A percentile compares a stretch with the other conserved stretches of the same genome.
These are phyloP conservation scores for Monomorium pharaonis DNA, from an alignment of 1,140 invertebrate species.

Conservation along the genomic window DNA sequence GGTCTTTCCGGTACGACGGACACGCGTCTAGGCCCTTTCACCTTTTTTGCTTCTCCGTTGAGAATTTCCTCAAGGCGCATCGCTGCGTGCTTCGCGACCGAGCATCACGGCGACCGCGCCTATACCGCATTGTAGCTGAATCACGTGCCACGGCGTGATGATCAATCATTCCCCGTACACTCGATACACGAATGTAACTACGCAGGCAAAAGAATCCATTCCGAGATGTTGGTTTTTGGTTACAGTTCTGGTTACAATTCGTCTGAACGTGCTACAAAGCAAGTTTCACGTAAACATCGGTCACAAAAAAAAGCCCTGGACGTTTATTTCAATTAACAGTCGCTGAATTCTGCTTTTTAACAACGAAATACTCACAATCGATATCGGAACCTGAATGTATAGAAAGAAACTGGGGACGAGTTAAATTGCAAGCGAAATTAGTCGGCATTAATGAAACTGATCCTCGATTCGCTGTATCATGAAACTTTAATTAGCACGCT, in stretches of 20 bases:
- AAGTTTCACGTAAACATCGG: neutral
- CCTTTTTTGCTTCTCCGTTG: conserved; percentile 3
- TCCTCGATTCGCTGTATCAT: neutral
- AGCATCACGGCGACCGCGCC: conserved; percentile 23
- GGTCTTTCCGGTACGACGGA: neutral
- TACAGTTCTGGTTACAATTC: neutral
- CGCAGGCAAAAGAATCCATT: neutral
- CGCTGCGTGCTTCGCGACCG: conserved; percentile 20
- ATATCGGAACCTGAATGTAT: no score
- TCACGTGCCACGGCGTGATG: conserved; percentile 36
- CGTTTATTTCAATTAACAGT: neutral
- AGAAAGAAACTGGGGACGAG: neutral
- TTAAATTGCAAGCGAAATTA: neutral
- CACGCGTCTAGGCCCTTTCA: neutral
- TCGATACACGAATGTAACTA: neutral
- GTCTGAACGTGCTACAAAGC: neutral
- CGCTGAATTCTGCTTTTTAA: neutral
- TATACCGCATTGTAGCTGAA: conserved; percentile 25
- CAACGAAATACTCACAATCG: neutral
- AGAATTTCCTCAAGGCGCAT: conserved; percentile 43
- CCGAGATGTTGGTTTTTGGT: neutral
- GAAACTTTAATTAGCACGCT: conserved; percentile 25
- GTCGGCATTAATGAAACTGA: neutral
- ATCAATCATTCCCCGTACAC: conserved; percentile 38
- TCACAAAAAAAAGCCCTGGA: no score